phyloP scores from a whole-genome alignment of 2,888 invertebrate species.

The Drosophila gaucha region DNA sequence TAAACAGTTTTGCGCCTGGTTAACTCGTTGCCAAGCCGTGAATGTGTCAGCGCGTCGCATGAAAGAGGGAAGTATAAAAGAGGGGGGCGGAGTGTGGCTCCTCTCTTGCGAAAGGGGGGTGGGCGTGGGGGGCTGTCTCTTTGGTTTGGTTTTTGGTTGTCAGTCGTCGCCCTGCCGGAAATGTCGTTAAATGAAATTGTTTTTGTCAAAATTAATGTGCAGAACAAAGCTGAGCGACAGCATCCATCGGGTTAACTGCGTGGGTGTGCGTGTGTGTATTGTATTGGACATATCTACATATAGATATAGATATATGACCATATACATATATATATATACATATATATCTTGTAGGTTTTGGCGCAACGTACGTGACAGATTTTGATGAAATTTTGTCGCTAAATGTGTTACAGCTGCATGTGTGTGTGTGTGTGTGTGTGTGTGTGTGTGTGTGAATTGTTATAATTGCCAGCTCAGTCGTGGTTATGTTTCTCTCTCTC shows the following conservation, averaged over 20 bases:
- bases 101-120: not conserved
- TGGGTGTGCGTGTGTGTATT: constrained; percentile 36
- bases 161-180: constrained; percentile 55
- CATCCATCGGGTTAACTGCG: constrained; percentile 56
- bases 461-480: constrained; percentile 57
- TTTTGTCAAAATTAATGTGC: constrained; percentile 74
- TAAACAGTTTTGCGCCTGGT: constrained; percentile 73
- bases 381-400: constrained; percentile 66
- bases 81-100: not conserved
- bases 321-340: constrained; percentile 5
- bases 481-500: constrained; percentile 4
- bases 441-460: constrained; percentile 14
- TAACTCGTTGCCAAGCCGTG: constrained; percentile 57
- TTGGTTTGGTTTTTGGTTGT: constrained; percentile 36
- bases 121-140: not conserved
- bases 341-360: constrained; percentile 19
- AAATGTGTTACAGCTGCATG: constrained; percentile 51
- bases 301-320: constrained; percentile 11
- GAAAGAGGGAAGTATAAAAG: not conserved
- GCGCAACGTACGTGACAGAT: constrained; percentile 64
- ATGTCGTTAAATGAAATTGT: constrained; percentile 74
- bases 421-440: constrained; percentile 18
- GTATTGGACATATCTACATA: constrained; percentile 18
- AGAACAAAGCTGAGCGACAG: constrained; percentile 48
- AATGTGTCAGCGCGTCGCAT: constrained; percentile 25